Percentiles rank a stretch among this genome's conserved stretches.
Conservation (phyloP, 1,140 invertebrate genomes). For the Pygmarrhopalites habei region DNA sequence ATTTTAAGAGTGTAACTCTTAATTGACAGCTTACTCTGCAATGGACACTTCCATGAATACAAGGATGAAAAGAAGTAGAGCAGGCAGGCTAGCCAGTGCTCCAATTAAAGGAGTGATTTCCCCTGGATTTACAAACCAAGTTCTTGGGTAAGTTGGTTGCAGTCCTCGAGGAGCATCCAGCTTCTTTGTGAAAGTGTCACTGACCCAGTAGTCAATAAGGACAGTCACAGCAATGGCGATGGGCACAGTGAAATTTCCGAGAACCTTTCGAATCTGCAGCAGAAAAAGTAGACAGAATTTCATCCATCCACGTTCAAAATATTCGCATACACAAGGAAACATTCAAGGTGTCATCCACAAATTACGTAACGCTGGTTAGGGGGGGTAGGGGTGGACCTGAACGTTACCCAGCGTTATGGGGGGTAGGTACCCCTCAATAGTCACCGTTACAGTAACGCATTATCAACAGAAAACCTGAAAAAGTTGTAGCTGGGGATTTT, state of each 20-base stretch:
- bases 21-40: slow-evolving; percentile 64
- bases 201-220: slow-evolving; percentile 64
- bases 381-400: too few relatives aligned
- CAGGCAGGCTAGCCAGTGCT: slow-evolving; percentile 58
- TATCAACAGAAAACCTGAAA: too few relatives aligned
- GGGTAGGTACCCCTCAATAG: too few relatives aligned
- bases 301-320: not conserved
- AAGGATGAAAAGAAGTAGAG: slow-evolving; percentile 81
- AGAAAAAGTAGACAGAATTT: not conserved
- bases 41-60: slow-evolving; percentile 96
- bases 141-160: slow-evolving; percentile 57
- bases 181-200: slow-evolving; percentile 76
- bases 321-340: not conserved
- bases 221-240: slow-evolving; percentile 93
- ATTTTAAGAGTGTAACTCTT: too few relatives aligned
- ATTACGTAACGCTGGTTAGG: too few relatives aligned
- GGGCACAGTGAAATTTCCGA: slow-evolving; percentile 95
- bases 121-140: slow-evolving; percentile 46
- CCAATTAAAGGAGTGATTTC: slow-evolving; percentile 56
- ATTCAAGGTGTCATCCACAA: not conserved
- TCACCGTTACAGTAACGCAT: too few relatives aligned
- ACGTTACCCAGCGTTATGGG: too few relatives aligned
- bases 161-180: slow-evolving; percentile 79
- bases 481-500: too few relatives aligned
- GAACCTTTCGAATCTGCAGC: slow-evolving; percentile 68